phyloP scores from a whole-genome alignment of 2,888 invertebrate species.

The Schrankia costaestrigalis region DNA sequence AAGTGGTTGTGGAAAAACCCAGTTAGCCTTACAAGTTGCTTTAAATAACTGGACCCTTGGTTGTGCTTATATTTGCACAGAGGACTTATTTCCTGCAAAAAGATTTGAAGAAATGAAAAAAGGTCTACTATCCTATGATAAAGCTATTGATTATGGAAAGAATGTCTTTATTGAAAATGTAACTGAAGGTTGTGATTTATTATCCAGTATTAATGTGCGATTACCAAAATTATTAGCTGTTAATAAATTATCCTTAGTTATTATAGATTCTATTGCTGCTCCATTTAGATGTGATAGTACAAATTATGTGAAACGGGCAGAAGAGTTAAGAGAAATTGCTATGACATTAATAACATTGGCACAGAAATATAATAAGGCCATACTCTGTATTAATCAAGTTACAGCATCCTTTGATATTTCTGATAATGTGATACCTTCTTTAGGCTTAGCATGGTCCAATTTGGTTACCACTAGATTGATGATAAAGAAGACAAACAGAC shows the following conservation, averaged over 20 bases:
- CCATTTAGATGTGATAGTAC: conserved; percentile 65
- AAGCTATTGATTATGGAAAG: conserved; percentile 46
- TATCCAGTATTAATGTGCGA: conserved; percentile 59
- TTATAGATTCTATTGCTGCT: conserved; percentile 72
- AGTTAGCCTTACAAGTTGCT: conserved; percentile 86
- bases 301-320: conserved; percentile 68
- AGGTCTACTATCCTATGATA: conserved; percentile 29
- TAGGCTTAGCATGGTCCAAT: conserved; percentile 75
- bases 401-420: conserved; percentile 51
- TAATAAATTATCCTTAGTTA: conserved; percentile 47
- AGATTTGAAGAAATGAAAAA: conserved; percentile 63
- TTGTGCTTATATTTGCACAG: conserved; percentile 88
- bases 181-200: conserved; percentile 60
- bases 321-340: conserved; percentile 67
- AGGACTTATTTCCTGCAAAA: conserved; percentile 82
- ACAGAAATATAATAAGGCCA: conserved; percentile 53
- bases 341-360: conserved; percentile 48
- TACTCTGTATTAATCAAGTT: conserved; percentile 72
- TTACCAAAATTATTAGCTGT: conserved; percentile 55
- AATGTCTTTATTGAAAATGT: conserved; percentile 68
- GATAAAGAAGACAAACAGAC: conserved; percentile 22
- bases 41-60: conserved; percentile 81
- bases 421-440: conserved; percentile 52
- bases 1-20: conserved; percentile 91
- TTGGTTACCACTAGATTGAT: conserved; percentile 57